phyloP scores from a whole-genome alignment of 2,113 vertebrate species.

The Thryonomys swinderianus region DNA sequence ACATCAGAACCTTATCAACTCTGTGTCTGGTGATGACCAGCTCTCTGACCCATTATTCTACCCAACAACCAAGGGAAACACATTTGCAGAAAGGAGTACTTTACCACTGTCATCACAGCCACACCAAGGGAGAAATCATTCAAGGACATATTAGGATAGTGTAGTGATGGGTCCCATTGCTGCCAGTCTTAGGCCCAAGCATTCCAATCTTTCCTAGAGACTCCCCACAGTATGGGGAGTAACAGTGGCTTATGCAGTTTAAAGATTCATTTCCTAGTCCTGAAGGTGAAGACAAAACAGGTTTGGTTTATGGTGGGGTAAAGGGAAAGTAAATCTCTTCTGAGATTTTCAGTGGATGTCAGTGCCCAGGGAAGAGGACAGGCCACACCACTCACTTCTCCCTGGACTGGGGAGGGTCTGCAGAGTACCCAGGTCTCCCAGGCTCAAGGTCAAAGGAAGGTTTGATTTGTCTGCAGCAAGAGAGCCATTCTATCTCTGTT shows the following conservation, averaged over 20 bases:
- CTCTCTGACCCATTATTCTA: background rate
- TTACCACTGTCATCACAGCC: background rate
- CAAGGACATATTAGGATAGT: background rate
- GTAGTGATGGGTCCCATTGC: background rate
- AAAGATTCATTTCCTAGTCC: background rate
- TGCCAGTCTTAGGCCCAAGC: background rate
- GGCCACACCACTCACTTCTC: background rate
- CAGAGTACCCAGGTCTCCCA: background rate
- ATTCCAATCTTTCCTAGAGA: fast-evolving
- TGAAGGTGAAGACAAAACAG: background rate
- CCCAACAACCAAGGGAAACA: background rate
- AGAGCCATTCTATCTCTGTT: background rate
- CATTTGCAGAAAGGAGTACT: background rate
- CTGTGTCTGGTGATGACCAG: background rate
- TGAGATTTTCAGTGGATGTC: background rate
- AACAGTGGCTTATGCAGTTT: background rate
- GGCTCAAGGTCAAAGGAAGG: background rate
- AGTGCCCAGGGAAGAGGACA: background rate
- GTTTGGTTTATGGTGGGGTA: background rate
- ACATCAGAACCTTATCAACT: too few species aligned
- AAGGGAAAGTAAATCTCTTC: background rate
- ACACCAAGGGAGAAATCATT: background rate
- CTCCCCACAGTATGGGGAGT: background rate
- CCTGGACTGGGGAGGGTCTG: background rate
- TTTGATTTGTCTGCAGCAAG: fast-evolving